These are phyloP conservation scores for Limnephilus rhombicus DNA, from an alignment of 2,888 invertebrate species.

Conservation along the genomic window DNA sequence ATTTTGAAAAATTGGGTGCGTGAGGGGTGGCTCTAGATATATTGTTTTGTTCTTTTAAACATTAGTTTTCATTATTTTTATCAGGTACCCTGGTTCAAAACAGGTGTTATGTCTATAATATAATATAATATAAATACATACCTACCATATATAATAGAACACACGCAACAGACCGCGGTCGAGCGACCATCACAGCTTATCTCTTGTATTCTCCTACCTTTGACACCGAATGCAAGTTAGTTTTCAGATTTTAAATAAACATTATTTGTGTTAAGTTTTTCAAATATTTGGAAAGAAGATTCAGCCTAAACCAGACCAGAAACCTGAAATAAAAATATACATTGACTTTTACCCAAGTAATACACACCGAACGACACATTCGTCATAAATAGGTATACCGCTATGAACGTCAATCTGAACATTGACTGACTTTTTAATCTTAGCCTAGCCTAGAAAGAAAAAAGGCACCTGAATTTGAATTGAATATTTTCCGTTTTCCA, in stretches of 20 bases:
- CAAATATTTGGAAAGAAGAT: neutral
- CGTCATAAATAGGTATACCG: too few relatives aligned
- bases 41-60: neutral
- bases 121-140: too few relatives aligned
- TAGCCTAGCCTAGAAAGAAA: neutral
- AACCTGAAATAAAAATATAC: neutral
- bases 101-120: neutral
- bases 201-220: too few relatives aligned
- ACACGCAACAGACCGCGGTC: too few relatives aligned
- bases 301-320: neutral
- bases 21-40: neutral
- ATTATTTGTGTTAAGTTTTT: neutral
- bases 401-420: too few relatives aligned
- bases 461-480: neutral
- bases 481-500: neutral
- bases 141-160: too few relatives aligned
- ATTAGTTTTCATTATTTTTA: neutral
- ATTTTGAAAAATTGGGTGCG: neutral
- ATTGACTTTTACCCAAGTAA: neutral
- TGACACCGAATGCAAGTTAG: neutral
- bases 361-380: too few relatives aligned
- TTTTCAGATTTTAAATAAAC: neutral
- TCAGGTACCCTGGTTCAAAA: neutral
- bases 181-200: too few relatives aligned
- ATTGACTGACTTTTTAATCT: neutral